phyloP scores from a whole-genome alignment of 2,113 vertebrate genomes.

The Aix galericulata region DNA sequence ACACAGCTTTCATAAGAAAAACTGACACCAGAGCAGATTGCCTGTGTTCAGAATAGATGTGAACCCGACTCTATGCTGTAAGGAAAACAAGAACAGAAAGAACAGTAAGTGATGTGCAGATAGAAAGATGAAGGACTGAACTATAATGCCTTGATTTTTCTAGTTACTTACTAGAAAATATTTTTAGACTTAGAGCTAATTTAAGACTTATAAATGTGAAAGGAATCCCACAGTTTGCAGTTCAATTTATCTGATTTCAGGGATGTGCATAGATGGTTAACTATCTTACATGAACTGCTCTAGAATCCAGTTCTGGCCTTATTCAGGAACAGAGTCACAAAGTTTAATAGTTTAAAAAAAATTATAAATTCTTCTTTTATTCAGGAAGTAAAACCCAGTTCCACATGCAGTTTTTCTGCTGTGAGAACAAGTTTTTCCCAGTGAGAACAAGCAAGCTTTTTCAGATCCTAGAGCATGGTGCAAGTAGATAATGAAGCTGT shows the following conservation, averaged over 20 bases:
- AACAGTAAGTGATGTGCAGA: background rate
- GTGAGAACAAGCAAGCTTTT: rapidly evolving
- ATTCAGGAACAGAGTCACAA: background rate
- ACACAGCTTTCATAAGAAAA: background rate
- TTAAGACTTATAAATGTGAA: background rate
- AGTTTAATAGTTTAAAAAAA: background rate
- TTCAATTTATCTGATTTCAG: background rate
- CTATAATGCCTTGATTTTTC: background rate
- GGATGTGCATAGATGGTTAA: background rate
- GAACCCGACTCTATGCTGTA: background rate
- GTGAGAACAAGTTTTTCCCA: background rate
- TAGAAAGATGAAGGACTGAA: background rate
- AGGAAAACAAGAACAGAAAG: background rate
- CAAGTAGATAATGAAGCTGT: background rate
- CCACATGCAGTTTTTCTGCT: background rate
- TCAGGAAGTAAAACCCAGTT: background rate
- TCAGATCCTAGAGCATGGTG: background rate
- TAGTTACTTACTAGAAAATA: background rate
- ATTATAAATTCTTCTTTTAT: background rate
- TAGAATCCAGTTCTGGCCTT: background rate
- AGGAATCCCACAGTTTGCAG: background rate
- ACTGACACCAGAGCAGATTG: background rate
- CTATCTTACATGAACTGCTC: background rate
- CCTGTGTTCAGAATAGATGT: background rate
- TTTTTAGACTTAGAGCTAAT: background rate